Evolutionary conservation across 2,888 invertebrate species (phyloP), one percentile per base, ranked within the genome.

Genomic region (Acanthococcus lagerstroemiae): DNA sequence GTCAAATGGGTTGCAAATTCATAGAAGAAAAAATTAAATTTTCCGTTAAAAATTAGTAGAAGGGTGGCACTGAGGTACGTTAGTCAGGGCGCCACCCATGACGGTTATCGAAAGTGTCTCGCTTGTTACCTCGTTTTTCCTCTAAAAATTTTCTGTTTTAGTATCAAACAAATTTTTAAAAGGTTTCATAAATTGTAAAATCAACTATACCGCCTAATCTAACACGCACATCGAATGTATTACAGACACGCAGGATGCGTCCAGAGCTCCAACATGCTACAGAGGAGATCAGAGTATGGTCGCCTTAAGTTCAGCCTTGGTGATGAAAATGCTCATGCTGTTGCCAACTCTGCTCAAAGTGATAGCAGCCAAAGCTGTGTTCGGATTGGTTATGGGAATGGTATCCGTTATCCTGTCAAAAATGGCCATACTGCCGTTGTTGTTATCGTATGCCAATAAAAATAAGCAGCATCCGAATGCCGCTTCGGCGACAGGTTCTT

Each of bases 281-380:
- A 45, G 66, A 48, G 66, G 66, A 19, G 66, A 66, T 22, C 55
- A 66, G 26, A 48, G 66, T 27, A 66, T 56, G 66, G 46, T 66
- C 26, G 30, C 66, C 1, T 22, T 66, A n/a, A 66, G 66, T 30
- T 66, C 66, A 30, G 66, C 66, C 1, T 9, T 66, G n/a, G 48
- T 66, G 9, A 46, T 66, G 56, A 66, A 66, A 17, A 66, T 66
- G 66, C 17, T 66, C 3, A 46, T 56, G 56, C 27, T 66, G 1
- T 19, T 66, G 6, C 66, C 66, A 30, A 66, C 66, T 9, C 22
- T 66, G 15, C 48, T 66, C 12, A 66, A 66, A 30, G 30, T 66
- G 17, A 56, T 66, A 17, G 66, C 66, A 9, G 66, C 66, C 2
- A 66, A 66, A 46, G 55, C 66, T 15, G 46, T 66, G 9, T 66